Conservation (phyloP, 2,797 vertebrate species). For the Cossypha caffra region DNA sequence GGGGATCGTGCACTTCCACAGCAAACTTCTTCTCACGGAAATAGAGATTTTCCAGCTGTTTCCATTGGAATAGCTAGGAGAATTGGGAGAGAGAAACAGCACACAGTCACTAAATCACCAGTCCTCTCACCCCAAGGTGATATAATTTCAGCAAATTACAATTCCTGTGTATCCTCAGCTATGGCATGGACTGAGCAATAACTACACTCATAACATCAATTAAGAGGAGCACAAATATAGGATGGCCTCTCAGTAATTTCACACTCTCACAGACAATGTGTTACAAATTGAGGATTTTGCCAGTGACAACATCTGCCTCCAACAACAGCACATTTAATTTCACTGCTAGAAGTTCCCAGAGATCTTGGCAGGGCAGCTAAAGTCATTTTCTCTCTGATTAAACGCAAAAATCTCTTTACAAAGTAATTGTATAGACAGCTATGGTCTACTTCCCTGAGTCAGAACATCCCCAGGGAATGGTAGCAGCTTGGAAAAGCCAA, state of each 20-base stretch:
- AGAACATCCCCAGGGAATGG: background rate
- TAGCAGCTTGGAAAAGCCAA: background rate
- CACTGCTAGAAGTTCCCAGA: background rate
- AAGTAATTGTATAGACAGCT: background rate
- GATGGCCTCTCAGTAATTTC: background rate
- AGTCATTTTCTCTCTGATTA: conserved; percentile 10
- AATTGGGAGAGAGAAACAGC: background rate
- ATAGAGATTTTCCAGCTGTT: conserved; percentile 96
- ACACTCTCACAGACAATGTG: background rate
- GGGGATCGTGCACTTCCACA: conserved; percentile 94
- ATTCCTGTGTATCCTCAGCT: background rate
- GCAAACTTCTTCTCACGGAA: conserved; percentile 98
- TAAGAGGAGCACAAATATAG: background rate
- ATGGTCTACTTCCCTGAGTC: background rate
- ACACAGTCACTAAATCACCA: background rate
- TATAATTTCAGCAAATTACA: background rate
- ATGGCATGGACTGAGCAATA: background rate
- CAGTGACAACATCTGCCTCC: background rate
- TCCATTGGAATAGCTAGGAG: conserved; percentile 93
- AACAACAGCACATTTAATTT: background rate
- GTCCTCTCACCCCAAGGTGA: background rate
- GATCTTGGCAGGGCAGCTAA: background rate
- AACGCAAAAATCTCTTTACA: background rate
- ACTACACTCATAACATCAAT: background rate
- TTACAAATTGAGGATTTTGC: background rate